Base-by-base conservation (phyloP, 2,797 vertebrate species). In the Sebastes itinus region DNA sequence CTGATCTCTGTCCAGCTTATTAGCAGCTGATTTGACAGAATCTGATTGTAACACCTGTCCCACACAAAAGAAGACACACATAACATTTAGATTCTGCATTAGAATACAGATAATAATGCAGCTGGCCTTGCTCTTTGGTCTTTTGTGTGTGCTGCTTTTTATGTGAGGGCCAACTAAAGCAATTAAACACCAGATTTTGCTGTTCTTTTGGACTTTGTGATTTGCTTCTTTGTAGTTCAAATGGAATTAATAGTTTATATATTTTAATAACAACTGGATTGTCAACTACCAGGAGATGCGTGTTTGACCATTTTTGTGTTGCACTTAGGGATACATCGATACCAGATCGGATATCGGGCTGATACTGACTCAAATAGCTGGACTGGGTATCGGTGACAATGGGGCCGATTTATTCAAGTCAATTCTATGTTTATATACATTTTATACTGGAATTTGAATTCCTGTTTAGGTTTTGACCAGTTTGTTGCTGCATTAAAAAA, bases 131-230 rank as follows among this genome's bases (percentile, higher is more conserved):
- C 49, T 77, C 75, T 80, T 87, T 74, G 58, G 67, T 78, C 75
- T 91, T 92, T 80, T 89, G 84, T 91, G 72, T 68, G 12, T 46
- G 87, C 54, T 46, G 85, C 87, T 87, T 72, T 54, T 91, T 92
- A 83, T 80, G 66, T 25, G 46, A 84, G 23, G 60, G 79, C 62
- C 80, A 87, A 75, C 68, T 85, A 84, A 85, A 86, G 80, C 84
- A 92, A 85, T 87, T 88, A 91, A 88, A 85, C 73, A 54, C 81
- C 89, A 73, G 76, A 84, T 91, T 88, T 89, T 61, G 54, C 72
- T 82, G 69, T 80, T 85, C 13, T 38, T 38, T 38, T 42, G 38
- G 14, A 42, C 64, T 87, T 88, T 78, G 27, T 64, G 35, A 7
- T 74, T 76, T 84, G 27, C 25, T 56, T 83, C 4, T 20, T 64